These are phyloP conservation scores for Elephas maximus DNA, from an alignment of 2,113 vertebrate genomes.

Conservation along the genomic window DNA sequence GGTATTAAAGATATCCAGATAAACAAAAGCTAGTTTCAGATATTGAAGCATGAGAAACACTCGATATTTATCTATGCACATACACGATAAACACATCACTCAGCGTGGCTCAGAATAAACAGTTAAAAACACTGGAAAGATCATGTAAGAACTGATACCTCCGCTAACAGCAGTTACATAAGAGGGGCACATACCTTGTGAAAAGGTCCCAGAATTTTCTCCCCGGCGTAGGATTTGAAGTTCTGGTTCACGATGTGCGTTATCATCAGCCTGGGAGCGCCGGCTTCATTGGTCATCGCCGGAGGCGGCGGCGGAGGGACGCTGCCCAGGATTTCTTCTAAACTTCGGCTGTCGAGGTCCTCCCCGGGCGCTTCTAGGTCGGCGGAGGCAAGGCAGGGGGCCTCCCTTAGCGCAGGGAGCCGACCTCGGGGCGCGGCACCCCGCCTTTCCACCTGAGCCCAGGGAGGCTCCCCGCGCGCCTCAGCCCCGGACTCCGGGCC, in stretches of 20 bases:
- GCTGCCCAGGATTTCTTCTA: conserved; percentile 98
- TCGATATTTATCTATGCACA: background rate
- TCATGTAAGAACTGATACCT: background rate
- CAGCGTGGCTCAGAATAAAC: background rate
- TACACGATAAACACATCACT: background rate
- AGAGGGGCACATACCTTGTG: conserved; percentile 94
- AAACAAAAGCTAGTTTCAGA: conserved; percentile 45
- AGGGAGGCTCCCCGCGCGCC: no score
- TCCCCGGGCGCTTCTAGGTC: conserved; percentile 88
- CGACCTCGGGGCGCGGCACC: no score
- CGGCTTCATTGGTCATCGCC: conserved; percentile 98
- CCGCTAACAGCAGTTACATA: background rate
- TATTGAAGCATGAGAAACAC: background rate
- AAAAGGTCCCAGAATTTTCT: conserved; percentile 97
- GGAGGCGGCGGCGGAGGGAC: conserved; percentile 98
- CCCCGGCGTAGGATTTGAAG: conserved; percentile 98
- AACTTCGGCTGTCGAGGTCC: conserved; percentile 93
- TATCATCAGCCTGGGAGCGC: conserved; percentile 99
- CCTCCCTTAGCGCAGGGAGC: background rate
- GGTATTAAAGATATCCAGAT: conserved; percentile 23
- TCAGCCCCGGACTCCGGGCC: no score
- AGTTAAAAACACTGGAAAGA: conserved; percentile 20
- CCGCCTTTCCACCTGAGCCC: no score
- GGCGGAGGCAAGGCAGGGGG: conserved; percentile 83
- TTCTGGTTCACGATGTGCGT: conserved; percentile 99